Base-by-base conservation (phyloP, 1,140 invertebrate genomes). In the Pseudomyrmex flavicornis region DNA sequence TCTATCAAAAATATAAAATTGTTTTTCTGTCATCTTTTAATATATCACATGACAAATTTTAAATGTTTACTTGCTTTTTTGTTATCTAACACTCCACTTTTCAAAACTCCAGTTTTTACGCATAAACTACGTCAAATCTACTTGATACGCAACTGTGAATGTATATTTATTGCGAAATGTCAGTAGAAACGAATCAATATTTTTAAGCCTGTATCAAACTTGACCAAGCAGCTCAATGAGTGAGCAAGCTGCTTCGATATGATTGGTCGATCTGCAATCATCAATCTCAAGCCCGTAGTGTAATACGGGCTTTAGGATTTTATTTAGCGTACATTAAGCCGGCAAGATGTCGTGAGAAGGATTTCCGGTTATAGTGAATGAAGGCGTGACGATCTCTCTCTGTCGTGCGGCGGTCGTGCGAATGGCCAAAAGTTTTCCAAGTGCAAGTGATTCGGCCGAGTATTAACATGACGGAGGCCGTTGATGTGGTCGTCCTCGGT, bases 401-500 rank as follows among this genome's bases (percentile, higher is more conserved):
- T 35, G 35, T 35, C 35, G 35, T 35, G 35, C 35, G 35, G 0
- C 5, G 35, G 5, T 35, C 35, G 35, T 35, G 0, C 35, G 0
- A 35, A 35, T 7, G 8, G 15, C 7, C 15, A 4, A 26, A 0
- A 35, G 35, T 35, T 7, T 35, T 77, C 1, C 20, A 70, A 63
- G 54, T 26, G 48, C n/a, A 2, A 56, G 12, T n/a, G 56, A n/a
- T 46, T 48, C 50, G 13, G n/a, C 5, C 9, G 10, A 15, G 12
- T 15, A 79, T 54, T 20, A 50, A 15, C n/a, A 88, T 88, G 83
- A 85, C 85, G 70, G 90, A 83, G 62, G n/a, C 2, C 10, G 13
- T 3, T 17, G 89, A 91, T 59, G 85, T 79, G 48, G 83, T 68
- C 26, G 68, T 85, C 26, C 50, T 87, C 35, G 66, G 82, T 2